Base-by-base conservation (phyloP, 2,888 invertebrate species). In the Yponomeuta cagnagella region DNA sequence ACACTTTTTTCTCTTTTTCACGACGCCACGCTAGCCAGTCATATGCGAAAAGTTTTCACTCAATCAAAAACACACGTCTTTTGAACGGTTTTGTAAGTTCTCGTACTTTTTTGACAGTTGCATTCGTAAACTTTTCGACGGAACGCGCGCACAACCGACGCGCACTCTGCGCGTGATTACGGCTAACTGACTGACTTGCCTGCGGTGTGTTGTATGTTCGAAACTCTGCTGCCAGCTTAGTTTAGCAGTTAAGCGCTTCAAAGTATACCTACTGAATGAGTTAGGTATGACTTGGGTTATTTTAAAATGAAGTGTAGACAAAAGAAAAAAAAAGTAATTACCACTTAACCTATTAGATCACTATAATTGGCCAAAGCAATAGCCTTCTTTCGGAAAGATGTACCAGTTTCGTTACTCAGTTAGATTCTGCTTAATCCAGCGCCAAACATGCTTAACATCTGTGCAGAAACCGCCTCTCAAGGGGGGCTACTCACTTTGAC, bases 81-180 rank as follows among this genome's bases (percentile, higher is more conserved):
- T 33, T 33, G 33, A 33, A 33, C 33, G 33, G 5, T 33, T 72
- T 33, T 63, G 15, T 58, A 58, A 58, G 15, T 12, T 15, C 15
- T 58, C 52, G 15, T 58, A 58, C 52, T 58, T 12, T 58, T 58
- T 81, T 90, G 88, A 90, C 91, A 90, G 90, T 82, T 86, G 86
- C 87, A 85, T 79, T 80, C 77, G 76, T 75, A 75, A 77, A 80
- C 80, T 43, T 81, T 83, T 82, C 81, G 85, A 84, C 80, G 86
- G 82, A 76, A 77, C 81, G 81, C 75, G 79, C 78, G 79, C 81
- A 79, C 77, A 48, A 73, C 73, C 69, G 63, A 58, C 80, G 75
- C 74, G 78, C 83, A 81, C 86, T 77, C 75, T 79, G 83, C 84
- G 85, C 86, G 82, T 81, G 82, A 83, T 80, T 79, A 80, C 77